Conservation (phyloP, 2,888 invertebrate genomes). For the Apamea monoglypha region DNA sequence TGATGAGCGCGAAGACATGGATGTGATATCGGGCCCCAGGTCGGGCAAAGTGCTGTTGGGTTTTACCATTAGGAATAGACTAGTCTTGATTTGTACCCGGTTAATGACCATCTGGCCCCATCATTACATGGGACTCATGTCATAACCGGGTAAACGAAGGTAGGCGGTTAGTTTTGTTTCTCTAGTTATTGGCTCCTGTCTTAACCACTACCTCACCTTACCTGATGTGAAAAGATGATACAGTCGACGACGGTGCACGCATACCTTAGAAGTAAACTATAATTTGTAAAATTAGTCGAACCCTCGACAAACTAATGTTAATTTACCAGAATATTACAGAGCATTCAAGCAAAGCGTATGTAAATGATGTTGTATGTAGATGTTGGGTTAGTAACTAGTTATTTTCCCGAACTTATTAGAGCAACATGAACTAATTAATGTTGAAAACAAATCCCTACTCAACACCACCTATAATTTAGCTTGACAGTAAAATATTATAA, state of each 20-base stretch:
- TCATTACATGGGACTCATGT: background rate
- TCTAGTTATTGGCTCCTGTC: background rate
- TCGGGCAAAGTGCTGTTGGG: background rate
- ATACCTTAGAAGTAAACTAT: background rate
- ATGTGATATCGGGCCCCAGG: background rate
- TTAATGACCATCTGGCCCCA: background rate
- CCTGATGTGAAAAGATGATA: background rate
- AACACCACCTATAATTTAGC: background rate
- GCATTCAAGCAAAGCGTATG: conserved; percentile 4
- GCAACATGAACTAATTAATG: conserved; percentile 30
- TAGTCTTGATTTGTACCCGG: no score
- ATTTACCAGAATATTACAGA: conserved; percentile 1
- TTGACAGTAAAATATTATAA: background rate
- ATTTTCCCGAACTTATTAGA: conserved; percentile 30
- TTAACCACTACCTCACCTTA: background rate
- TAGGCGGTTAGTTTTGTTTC: background rate
- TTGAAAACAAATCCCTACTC: conserved; percentile 20
- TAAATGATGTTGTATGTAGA: conserved; percentile 7
- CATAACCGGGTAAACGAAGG: background rate
- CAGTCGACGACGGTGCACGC: no score
- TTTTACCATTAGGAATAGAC: background rate
- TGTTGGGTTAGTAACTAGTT: conserved; percentile 11
- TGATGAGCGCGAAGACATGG: background rate
- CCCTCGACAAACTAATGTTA: background rate
- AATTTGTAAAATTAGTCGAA: background rate